Conservation (phyloP, 2,888 invertebrate species). For the Pyralis farinalis region DNA sequence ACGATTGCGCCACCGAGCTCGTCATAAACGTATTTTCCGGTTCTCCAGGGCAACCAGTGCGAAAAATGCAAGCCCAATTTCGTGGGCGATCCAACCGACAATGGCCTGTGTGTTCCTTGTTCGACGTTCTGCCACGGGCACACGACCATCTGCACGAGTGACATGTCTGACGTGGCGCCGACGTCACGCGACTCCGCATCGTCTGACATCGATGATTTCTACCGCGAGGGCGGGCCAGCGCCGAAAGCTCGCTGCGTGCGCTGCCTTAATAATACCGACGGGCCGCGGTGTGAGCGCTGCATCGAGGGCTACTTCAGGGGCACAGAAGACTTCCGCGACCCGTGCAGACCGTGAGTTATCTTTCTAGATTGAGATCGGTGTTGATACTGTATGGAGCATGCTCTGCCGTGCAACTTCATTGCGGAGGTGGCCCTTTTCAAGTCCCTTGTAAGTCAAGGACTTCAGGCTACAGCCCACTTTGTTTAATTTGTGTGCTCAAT, state of each 20-base stretch:
- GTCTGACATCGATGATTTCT: constrained; percentile 81
- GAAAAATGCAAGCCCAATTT: constrained; percentile 94
- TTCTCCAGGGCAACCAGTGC: constrained; percentile 89
- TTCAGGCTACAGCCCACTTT: no score
- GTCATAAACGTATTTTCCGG: background rate
- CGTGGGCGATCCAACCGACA: constrained; percentile 95
- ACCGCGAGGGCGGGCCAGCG: constrained; percentile 73
- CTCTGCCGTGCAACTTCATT: no score
- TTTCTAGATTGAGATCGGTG: no score
- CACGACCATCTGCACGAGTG: constrained; percentile 88
- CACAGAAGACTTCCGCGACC: constrained; percentile 86
- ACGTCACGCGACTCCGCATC: constrained; percentile 68
- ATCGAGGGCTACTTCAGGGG: constrained; percentile 88
- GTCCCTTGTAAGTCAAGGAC: no score
- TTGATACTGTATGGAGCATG: no score
- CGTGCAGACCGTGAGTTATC: constrained; percentile 85
- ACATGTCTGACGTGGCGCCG: constrained; percentile 63
- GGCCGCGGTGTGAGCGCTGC: constrained; percentile 91
- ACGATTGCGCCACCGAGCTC: no score
- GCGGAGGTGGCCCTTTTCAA: no score
- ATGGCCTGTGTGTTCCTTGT: constrained; percentile 93
- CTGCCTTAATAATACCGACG: constrained; percentile 91
- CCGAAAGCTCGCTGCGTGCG: constrained; percentile 90
- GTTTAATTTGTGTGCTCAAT: no score
- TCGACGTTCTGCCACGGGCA: constrained; percentile 94